These are phyloP conservation scores for Zaprionus ghesquierei DNA, from an alignment of 1,140 invertebrate species.

Conservation along the genomic window DNA sequence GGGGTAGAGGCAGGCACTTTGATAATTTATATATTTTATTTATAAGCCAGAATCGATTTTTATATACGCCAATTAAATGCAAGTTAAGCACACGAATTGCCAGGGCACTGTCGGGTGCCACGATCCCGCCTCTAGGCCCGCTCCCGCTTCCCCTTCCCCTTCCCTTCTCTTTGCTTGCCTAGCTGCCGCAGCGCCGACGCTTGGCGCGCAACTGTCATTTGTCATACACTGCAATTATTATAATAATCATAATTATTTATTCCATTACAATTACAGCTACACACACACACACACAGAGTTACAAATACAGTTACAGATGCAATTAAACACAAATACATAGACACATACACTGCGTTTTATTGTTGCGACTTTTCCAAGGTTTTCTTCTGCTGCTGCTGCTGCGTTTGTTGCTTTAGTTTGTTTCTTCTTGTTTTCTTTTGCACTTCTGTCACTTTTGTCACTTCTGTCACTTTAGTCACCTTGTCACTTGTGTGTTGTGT, in stretches of 20 bases:
- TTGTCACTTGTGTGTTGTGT: not conserved
- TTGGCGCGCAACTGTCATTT: slow-evolving; percentile 43
- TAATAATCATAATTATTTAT: slow-evolving; percentile 59
- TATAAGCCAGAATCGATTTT: slow-evolving; percentile 61
- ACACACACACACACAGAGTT: not conserved
- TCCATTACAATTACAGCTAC: slow-evolving; percentile 22
- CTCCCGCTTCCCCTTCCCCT: not conserved
- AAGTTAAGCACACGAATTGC: slow-evolving; percentile 18
- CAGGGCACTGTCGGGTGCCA: not conserved
- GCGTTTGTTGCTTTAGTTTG: slow-evolving; percentile 8
- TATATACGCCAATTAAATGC: slow-evolving; percentile 61
- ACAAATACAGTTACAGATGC: slow-evolving; percentile 1
- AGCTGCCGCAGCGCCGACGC: not conserved
- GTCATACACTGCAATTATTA: slow-evolving; percentile 65
- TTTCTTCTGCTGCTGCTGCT: slow-evolving; percentile 5
- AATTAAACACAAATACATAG: not conserved
- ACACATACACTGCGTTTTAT: slow-evolving; percentile 45
- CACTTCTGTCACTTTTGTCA: not conserved
- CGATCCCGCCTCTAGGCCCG: not conserved
- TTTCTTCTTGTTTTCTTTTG: not conserved
- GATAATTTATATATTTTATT: slow-evolving; percentile 33
- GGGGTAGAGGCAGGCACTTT: not conserved
- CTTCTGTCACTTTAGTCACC: not conserved
- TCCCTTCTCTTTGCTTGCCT: not conserved
- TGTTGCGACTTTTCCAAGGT: slow-evolving; percentile 30